Conservation (phyloP, 1,140 invertebrate species). For the Aricia agestis region DNA sequence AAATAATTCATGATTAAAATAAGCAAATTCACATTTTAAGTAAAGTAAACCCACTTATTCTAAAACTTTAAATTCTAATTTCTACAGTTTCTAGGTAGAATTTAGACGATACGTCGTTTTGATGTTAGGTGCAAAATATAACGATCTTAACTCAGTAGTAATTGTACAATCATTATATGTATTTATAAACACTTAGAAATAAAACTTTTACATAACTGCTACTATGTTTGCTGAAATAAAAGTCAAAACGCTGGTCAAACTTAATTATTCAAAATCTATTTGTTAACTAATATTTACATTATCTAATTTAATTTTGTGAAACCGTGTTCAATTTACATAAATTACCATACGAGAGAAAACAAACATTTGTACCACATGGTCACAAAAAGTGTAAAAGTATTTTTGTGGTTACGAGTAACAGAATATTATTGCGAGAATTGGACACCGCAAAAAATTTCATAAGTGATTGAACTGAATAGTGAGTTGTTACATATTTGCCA, state of each 20-base stretch:
- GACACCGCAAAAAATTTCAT: not conserved
- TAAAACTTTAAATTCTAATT: too few species aligned
- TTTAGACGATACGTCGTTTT: too few species aligned
- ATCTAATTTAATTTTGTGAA: not conserved
- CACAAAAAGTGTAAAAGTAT: not conserved
- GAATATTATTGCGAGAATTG: not conserved
- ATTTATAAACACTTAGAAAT: not conserved
- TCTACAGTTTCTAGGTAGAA: too few species aligned
- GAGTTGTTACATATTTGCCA: not conserved
- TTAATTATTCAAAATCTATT: not conserved
- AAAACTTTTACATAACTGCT: not conserved
- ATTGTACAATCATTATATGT: too few species aligned
- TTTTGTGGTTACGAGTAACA: not conserved
- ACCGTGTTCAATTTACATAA: not conserved
- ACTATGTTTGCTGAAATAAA: too few species aligned
- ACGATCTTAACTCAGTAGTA: too few species aligned
- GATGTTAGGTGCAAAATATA: too few species aligned
- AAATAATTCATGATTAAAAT: too few species aligned
- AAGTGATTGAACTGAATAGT: constrained; percentile 1
- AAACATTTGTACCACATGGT: not conserved
- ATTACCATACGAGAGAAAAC: not conserved
- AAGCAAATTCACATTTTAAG: too few species aligned
- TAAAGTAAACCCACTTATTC: too few species aligned
- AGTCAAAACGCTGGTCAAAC: not conserved
- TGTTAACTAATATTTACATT: not conserved